phyloP scores from a whole-genome alignment of 2,888 invertebrate species.

The Muscina levida region DNA sequence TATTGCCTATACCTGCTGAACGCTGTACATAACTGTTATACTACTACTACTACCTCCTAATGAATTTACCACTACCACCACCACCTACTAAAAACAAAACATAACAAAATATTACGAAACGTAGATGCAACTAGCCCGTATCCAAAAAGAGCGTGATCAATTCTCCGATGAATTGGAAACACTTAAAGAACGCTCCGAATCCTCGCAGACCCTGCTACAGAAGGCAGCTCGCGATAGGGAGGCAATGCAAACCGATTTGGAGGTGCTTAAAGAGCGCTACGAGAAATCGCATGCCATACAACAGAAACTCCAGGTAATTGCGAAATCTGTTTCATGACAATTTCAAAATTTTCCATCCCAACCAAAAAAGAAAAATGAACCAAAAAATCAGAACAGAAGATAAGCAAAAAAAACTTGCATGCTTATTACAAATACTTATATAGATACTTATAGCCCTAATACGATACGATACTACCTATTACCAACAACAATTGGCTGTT shows the following conservation, averaged over 20 bases:
- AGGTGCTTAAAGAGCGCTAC: slow-evolving; percentile 92
- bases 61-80: slow-evolving; percentile 42
- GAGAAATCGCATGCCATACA: slow-evolving; percentile 92
- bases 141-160: slow-evolving; percentile 93
- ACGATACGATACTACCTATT: background rate
- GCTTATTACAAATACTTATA: slow-evolving; percentile 47
- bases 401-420: slow-evolving; percentile 65
- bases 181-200: slow-evolving; percentile 90
- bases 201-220: slow-evolving; percentile 89
- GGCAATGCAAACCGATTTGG: slow-evolving; percentile 90
- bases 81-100: slow-evolving; percentile 66
- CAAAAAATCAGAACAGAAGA: slow-evolving; percentile 23
- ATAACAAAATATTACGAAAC: slow-evolving; percentile 55
- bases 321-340: slow-evolving; percentile 3
- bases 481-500: slow-evolving; percentile 74
- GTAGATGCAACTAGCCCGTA: slow-evolving; percentile 88
- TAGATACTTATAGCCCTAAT: slow-evolving; percentile 44
- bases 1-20: slow-evolving; percentile 41
- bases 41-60: too few species aligned
- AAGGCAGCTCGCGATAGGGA: slow-evolving; percentile 92
- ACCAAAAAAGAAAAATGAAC: slow-evolving; percentile 30
- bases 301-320: slow-evolving; percentile 88
- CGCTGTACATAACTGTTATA: slow-evolving; percentile 66
- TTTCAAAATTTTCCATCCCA: slow-evolving; percentile 21
- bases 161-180: slow-evolving; percentile 90